Evolutionary conservation across 2,113 vertebrate genomes (phyloP).

Genomic region (Amia ocellicauda): DNA sequence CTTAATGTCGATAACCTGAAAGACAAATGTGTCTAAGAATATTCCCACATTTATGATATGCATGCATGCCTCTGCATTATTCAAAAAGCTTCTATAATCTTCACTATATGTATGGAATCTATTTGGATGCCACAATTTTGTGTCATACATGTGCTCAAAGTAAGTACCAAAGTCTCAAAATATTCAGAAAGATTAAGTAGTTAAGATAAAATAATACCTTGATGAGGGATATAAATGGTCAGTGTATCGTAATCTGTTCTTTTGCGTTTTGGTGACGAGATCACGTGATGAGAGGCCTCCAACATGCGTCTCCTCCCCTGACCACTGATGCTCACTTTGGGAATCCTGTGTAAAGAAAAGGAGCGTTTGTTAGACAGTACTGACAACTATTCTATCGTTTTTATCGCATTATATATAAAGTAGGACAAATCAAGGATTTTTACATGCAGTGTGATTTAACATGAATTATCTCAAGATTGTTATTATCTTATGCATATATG

Average conservation of each 20-base stretch:
- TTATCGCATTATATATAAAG: too few species aligned
- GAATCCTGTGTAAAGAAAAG: constrained; percentile 41
- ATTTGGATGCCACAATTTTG: too few species aligned
- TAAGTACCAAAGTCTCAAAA: too few species aligned
- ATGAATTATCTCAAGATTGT: too few species aligned
- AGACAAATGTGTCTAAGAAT: constrained; percentile 8
- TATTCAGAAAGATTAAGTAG: too few species aligned
- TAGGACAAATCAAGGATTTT: too few species aligned
- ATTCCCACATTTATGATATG: neutral
- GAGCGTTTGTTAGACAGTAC: neutral
- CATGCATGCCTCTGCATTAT: neutral
- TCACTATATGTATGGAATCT: too few species aligned
- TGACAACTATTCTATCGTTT: too few species aligned
- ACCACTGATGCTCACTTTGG: constrained; percentile 43
- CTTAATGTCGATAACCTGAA: constrained; percentile 45
- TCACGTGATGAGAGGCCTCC: constrained; percentile 30
- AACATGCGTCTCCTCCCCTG: constrained; percentile 43
- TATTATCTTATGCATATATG: too few species aligned
- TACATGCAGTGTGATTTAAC: too few species aligned
- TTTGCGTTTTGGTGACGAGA: constrained; percentile 30
- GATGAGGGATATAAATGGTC: constrained; percentile 36
- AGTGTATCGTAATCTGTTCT: constrained; percentile 17
- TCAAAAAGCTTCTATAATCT: too few species aligned
- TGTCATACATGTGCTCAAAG: too few species aligned
- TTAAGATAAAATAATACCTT: constrained; percentile 57